phyloP scores from a whole-genome alignment of 2,888 invertebrate species.

The Eristalinus sepulchralis region DNA sequence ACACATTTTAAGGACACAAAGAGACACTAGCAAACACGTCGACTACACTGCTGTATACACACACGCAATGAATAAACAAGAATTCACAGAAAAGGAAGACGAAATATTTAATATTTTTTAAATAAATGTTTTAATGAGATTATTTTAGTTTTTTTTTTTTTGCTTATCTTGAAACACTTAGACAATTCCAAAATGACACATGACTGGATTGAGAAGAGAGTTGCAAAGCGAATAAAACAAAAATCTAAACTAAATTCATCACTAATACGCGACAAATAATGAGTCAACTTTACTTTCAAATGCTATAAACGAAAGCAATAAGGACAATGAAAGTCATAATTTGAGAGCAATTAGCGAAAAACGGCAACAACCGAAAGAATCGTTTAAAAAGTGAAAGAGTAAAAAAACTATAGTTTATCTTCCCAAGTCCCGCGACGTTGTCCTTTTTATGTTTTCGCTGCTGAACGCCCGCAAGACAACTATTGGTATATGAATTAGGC shows the following conservation, averaged over 20 bases:
- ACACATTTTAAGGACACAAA: conserved; percentile 1
- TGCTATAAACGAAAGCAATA: not conserved
- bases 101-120: not conserved
- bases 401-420: conserved; percentile 67
- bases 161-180: not conserved
- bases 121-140: not conserved
- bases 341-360: conserved; percentile 2
- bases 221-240: not conserved
- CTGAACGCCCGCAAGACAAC: conserved; percentile 67
- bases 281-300: not conserved
- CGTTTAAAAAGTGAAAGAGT: conserved; percentile 58
- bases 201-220: not conserved
- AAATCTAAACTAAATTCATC: not conserved
- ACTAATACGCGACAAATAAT: too few species aligned
- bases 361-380: conserved; percentile 10
- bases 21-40: conserved; percentile 13
- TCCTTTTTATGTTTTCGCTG: conserved; percentile 61
- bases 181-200: not conserved
- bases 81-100: not conserved
- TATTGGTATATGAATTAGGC: conserved; percentile 39
- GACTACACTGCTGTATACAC: not conserved
- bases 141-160: not conserved
- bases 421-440: conserved; percentile 62
- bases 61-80: conserved; percentile 48
- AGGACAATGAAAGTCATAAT: not conserved